Percentiles rank a stretch among this genome's conserved stretches.
Evolutionary conservation across 2,797 vertebrate species (phyloP).

Genomic region (Forpus xanthops): DNA sequence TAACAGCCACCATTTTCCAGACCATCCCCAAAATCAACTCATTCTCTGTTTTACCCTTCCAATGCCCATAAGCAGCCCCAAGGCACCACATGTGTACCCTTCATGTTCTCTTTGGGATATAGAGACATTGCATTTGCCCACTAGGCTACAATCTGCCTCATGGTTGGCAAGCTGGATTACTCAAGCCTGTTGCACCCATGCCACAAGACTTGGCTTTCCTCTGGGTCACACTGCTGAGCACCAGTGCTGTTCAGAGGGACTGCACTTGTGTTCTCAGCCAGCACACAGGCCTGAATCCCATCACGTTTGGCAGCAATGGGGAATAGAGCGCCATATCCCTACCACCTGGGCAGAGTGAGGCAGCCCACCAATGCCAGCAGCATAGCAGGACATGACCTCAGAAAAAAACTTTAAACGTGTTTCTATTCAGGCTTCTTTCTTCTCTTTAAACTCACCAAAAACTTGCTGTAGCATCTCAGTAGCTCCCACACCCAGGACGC

Average conservation of each 20-base stretch:
- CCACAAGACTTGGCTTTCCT: neutral
- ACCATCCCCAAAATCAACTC: neutral
- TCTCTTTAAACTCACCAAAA: neutral
- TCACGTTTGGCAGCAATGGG: rapidly evolving
- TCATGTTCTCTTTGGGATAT: neutral
- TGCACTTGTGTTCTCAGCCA: neutral
- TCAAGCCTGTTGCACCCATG: neutral
- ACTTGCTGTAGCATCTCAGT: neutral
- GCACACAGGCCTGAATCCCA: neutral
- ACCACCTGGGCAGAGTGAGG: rapidly evolving
- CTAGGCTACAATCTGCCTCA: neutral
- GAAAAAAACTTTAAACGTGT: neutral
- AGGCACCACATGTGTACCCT: rapidly evolving
- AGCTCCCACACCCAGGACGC: rapidly evolving
- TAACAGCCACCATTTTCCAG: neutral
- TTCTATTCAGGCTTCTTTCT: neutral
- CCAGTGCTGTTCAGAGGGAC: rapidly evolving
- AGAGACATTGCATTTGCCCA: neutral
- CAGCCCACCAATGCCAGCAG: neutral
- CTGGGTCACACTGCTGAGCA: neutral
- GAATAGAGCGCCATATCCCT: neutral
- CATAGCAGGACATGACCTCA: neutral
- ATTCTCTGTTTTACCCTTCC: neutral
- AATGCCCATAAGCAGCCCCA: neutral
- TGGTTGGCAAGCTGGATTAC: neutral